Evolutionary conservation across 2,113 vertebrate genomes (phyloP).

Genomic region (Morone saxatilis): DNA sequence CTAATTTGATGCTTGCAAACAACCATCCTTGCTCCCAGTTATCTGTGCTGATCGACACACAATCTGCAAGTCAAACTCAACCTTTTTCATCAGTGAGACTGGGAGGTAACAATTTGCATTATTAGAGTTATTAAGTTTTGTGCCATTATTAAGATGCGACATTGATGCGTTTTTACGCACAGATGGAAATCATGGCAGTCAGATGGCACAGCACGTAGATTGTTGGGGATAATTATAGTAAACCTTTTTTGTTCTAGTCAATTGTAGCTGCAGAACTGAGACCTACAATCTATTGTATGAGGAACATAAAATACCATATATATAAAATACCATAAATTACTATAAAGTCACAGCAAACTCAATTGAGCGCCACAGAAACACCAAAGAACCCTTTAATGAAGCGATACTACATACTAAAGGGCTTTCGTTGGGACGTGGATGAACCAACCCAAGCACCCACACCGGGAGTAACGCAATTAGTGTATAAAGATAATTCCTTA

Average conservation of each 20-base stretch:
- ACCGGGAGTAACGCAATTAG: neutral
- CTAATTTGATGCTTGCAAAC: conserved; percentile 33
- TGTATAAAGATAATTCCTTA: conserved; percentile 26
- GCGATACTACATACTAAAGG: neutral
- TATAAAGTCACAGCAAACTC: conserved; percentile 20
- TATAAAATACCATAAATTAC: neutral
- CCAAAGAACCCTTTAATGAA: neutral
- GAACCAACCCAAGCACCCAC: neutral
- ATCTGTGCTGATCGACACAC: neutral
- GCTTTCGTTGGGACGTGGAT: neutral
- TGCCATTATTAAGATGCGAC: neutral
- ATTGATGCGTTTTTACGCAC: conserved; percentile 55
- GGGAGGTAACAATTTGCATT: neutral
- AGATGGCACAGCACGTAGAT: neutral
- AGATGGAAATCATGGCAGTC: neutral
- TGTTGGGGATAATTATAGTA: neutral
- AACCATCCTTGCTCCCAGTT: neutral
- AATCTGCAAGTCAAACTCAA: neutral
- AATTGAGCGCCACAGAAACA: neutral
- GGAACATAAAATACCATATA: rapidly evolving
- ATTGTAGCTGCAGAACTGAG: neutral
- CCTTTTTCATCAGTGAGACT: neutral
- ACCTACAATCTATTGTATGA: neutral
- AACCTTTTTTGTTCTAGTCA: neutral
- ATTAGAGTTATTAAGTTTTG: conserved; percentile 13